These are phyloP conservation scores for Bungarus multicinctus DNA, from an alignment of 2,113 vertebrate genomes.

Conservation along the genomic window DNA sequence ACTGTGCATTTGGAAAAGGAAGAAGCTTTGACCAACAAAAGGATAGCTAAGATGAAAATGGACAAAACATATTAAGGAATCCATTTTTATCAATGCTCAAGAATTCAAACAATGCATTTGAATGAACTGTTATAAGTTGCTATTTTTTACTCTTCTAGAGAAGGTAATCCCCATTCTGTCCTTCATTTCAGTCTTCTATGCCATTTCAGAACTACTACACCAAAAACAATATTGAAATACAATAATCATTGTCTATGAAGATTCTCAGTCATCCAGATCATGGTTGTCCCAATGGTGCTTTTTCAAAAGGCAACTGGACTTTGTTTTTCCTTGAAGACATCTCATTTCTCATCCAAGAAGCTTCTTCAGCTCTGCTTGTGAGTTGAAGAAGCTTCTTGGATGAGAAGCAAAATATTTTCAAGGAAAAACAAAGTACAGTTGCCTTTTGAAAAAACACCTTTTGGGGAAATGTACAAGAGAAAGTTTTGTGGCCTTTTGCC, in stretches of 20 bases:
- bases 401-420: background rate
- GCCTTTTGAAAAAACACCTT: background rate
- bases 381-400: background rate
- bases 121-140: background rate
- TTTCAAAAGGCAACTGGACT: background rate
- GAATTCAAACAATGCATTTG: background rate
- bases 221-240: background rate
- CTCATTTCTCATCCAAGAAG: background rate
- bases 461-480: background rate
- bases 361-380: background rate
- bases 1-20: background rate
- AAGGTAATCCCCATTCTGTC: background rate
- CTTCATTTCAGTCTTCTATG: background rate
- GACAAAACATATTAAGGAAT: background rate
- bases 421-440: background rate
- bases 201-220: background rate
- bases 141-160: background rate
- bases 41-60: background rate
- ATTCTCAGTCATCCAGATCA: background rate
- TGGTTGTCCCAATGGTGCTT: background rate
- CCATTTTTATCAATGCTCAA: background rate
- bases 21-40: background rate
- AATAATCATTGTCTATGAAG: background rate
- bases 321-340: background rate
- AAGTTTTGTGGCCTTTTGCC: background rate